Evolutionary conservation across 2,113 vertebrate species (phyloP).

Genomic region (Morone saxatilis): DNA sequence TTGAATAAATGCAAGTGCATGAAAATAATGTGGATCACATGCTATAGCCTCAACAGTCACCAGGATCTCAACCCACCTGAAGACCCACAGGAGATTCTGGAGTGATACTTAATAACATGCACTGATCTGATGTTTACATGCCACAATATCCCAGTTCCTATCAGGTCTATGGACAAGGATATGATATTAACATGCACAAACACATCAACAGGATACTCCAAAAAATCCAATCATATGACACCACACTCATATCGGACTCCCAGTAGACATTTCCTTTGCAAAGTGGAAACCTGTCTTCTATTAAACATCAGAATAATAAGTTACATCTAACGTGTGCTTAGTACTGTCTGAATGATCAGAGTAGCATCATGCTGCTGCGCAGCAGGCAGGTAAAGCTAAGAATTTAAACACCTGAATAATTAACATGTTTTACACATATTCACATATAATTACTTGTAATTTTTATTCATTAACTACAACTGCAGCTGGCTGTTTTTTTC

Average conservation of each 20-base stretch:
- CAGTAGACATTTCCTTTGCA: background rate
- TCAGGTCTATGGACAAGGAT: background rate
- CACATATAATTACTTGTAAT: background rate
- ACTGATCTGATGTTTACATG: slow-evolving; percentile 1
- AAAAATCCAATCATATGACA: slow-evolving; percentile 23
- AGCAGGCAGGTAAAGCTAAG: background rate
- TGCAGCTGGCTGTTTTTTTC: background rate
- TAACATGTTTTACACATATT: slow-evolving; percentile 16
- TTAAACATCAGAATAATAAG: slow-evolving; percentile 33
- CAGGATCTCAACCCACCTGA: background rate
- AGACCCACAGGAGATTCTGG: background rate
- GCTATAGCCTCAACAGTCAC: background rate
- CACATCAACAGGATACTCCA: slow-evolving; percentile 11
- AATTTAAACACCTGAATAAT: slow-evolving; percentile 30
- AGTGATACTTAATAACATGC: background rate
- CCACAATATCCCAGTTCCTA: slow-evolving; percentile 4
- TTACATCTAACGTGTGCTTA: slow-evolving; percentile 25
- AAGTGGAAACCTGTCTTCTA: slow-evolving; percentile 24
- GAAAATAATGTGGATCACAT: background rate
- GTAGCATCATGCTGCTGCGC: background rate
- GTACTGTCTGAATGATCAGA: slow-evolving; percentile 25
- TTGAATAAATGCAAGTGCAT: background rate
- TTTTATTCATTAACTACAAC: slow-evolving; percentile 1
- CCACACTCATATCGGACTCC: background rate
- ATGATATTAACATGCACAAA: slow-evolving; percentile 20